Evolutionary conservation across 2,113 vertebrate species (phyloP).

Genomic region (Crypturellus undulatus): DNA sequence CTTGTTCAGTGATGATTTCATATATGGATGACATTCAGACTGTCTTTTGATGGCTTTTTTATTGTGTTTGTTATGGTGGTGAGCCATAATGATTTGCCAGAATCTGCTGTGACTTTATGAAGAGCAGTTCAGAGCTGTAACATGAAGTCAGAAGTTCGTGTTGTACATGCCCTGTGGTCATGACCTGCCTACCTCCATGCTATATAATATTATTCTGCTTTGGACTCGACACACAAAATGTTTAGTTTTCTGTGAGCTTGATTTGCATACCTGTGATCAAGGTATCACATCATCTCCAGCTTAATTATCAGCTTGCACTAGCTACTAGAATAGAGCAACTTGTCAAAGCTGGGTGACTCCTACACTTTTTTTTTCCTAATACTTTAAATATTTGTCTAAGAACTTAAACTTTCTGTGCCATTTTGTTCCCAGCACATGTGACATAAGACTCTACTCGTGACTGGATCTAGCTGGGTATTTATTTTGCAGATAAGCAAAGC

Average conservation of each 20-base stretch:
- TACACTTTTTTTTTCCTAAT: neutral
- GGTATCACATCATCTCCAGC: neutral
- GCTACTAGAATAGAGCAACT: neutral
- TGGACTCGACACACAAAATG: neutral
- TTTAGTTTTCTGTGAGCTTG: neutral
- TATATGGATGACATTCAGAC: too few species aligned
- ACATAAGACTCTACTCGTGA: neutral
- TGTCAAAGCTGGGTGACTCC: neutral
- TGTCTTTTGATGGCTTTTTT: neutral
- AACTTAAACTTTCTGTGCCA: neutral
- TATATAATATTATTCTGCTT: neutral
- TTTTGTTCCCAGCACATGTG: neutral
- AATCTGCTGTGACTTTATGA: neutral
- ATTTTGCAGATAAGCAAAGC: conserved; percentile 15
- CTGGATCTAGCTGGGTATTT: neutral
- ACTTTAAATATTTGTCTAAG: neutral
- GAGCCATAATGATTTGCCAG: neutral
- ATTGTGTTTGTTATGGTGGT: neutral
- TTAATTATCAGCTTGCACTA: neutral
- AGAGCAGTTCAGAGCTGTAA: neutral
- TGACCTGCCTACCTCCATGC: neutral
- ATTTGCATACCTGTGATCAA: neutral
- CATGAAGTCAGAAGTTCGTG: neutral
- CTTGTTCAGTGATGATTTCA: neutral
- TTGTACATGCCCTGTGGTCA: neutral